Conservation (phyloP, 2,113 vertebrate genomes). For the Aleadryas rufinucha region DNA sequence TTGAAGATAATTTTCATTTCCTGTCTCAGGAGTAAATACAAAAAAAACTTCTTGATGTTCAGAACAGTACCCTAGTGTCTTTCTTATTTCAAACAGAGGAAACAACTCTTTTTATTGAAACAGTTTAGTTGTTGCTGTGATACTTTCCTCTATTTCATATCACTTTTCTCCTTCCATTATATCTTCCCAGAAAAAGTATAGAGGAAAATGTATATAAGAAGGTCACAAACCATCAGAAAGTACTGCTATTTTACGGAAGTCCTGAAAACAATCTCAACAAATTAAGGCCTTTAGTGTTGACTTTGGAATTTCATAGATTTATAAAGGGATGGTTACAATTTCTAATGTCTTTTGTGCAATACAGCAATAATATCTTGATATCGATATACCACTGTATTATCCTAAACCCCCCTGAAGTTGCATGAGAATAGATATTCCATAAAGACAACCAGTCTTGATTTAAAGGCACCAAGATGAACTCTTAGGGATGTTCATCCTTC, state of each 20-base stretch:
- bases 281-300: background rate
- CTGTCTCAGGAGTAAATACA: background rate
- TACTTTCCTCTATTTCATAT: background rate
- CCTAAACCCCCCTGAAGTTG: background rate
- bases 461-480: background rate
- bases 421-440: background rate
- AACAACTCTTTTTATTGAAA: background rate
- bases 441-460: background rate
- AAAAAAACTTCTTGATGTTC: background rate
- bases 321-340: background rate
- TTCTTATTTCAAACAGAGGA: background rate
- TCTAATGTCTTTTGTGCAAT: background rate
- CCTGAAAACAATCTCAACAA: background rate
- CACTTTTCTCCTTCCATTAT: background rate
- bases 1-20: background rate
- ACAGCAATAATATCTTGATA: background rate
- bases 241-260: background rate
- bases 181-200: background rate
- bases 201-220: background rate
- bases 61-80: background rate
- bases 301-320: background rate
- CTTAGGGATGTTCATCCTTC: background rate
- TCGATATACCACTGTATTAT: background rate
- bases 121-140: background rate
- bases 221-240: background rate